Conservation (phyloP, 2,797 vertebrate species). For the Sternarchorhynchus goeldii region DNA sequence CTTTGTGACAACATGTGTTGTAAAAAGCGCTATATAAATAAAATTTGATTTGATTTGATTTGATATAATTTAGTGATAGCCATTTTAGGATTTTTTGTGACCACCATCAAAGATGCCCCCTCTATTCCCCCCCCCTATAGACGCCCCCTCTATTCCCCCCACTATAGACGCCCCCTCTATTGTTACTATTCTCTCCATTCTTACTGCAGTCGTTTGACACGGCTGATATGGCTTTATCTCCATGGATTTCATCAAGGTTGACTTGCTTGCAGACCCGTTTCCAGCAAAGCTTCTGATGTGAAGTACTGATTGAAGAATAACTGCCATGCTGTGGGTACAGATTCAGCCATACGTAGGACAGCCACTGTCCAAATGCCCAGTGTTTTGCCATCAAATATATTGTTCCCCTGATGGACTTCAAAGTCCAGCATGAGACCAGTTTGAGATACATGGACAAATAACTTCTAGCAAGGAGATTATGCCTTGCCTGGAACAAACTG, state of each 20-base stretch:
- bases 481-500: conserved; percentile 49
- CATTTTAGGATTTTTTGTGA: no score
- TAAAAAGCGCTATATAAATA: no score
- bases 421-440: conserved; percentile 48
- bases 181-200: conserved; percentile 19
- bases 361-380: conserved; percentile 21
- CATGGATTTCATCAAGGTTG: conserved; percentile 21
- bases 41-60: no score
- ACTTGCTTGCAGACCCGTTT: conserved; percentile 40
- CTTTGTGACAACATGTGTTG: no score
- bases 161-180: no score
- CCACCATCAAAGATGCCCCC: no score
- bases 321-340: conserved; percentile 40
- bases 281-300: conserved; percentile 35
- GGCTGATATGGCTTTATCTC: conserved; percentile 37
- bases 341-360: conserved; percentile 39
- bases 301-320: conserved; percentile 53
- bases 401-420: conserved; percentile 45
- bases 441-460: conserved; percentile 51
- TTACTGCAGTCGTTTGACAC: conserved; percentile 37
- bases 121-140: no score
- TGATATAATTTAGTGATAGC: no score
- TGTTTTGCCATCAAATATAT: conserved; percentile 34
- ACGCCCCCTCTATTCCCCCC: no score
- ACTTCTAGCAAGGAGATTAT: conserved; percentile 45